Base-by-base conservation (phyloP, 2,113 vertebrate genomes). In the Lamprotornis superbus region DNA sequence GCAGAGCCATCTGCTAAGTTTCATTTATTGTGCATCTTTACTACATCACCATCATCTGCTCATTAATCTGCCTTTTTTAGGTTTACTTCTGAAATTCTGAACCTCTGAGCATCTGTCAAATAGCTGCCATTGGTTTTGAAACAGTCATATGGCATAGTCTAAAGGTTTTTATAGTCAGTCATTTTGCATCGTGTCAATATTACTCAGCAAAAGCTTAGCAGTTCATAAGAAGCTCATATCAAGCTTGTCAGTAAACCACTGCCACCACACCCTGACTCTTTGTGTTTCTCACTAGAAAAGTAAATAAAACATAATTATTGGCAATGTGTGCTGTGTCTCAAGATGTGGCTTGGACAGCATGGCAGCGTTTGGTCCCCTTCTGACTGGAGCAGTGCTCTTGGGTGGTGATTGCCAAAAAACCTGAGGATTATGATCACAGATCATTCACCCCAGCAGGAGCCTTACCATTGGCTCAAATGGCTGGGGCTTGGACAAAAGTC, bases 1-100 rank as follows among this genome's bases (percentile, higher is more conserved):
- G 44, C 61, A 73, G 92, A 94, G 42, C 94, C 92, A 95, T 96
- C 93, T 97, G 95, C 90, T 96, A 88, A 93, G 60, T 96, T 96
- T 93, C 90, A 67, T 95, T 92, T 93, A 89, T 85, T 82, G 88
- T 64, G 76, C 37, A 92, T 83, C 86, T 97, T 96, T 89, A 91
- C 90, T 96, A 83, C 88, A 73, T 95, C 69, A 22, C 82, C 63
- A 70, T 93, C 92, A 83, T 95, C 88, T 95, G 88, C 74, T 93
- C 94, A 53, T 94, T 96, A 93, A 93, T 95, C 92, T 95, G 94
- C 89, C 85, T 95, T 88, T 94, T 92, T 90, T 86, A 93, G 85
- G 88, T 80, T 57, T 93, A 24, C 30, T 94, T 85, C 70, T 69
- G 88, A 95, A 93, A 94, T 95, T 89, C 64, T 53, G 85, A 78